These are phyloP conservation scores for Daphoenositta chrysoptera DNA, from an alignment of 2,113 vertebrate species.

Conservation along the genomic window DNA sequence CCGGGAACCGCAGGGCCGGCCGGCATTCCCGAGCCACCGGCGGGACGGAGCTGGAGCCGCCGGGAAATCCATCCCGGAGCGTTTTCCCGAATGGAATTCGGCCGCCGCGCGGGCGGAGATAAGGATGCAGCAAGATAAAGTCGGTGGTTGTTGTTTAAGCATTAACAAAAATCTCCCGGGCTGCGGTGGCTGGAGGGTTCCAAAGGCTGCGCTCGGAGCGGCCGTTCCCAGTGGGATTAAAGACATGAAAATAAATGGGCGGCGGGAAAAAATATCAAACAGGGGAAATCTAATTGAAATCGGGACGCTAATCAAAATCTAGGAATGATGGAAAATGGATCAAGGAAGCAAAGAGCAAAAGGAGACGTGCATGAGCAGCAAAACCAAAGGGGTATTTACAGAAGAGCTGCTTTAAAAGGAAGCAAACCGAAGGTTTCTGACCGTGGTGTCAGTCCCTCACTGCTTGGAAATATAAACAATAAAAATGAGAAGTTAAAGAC, in stretches of 20 bases:
- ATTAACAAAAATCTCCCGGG: neutral
- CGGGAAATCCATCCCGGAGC: neutral
- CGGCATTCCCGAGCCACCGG: neutral
- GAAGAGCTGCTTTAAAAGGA: neutral
- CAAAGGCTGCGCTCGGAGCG: neutral
- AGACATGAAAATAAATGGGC: neutral
- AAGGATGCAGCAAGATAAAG: neutral
- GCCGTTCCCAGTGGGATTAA: neutral
- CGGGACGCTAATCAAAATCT: neutral
- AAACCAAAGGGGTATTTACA: neutral
- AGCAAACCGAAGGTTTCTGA: neutral
- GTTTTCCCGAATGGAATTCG: neutral
- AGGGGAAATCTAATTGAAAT: too few species aligned
- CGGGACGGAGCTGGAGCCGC: neutral
- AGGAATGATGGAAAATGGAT: neutral
- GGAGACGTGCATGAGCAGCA: too few species aligned
- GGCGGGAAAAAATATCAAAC: neutral
- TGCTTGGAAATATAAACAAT: neutral
- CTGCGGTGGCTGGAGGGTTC: neutral
- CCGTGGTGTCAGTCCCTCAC: neutral
- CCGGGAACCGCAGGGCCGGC: fast-evolving
- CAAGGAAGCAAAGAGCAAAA: neutral
- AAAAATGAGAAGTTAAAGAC: neutral
- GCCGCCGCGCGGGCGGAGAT: fast-evolving
- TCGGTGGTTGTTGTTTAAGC: neutral